phyloP scores from a whole-genome alignment of 2,113 vertebrate species.

The Sardina pilchardus region DNA sequence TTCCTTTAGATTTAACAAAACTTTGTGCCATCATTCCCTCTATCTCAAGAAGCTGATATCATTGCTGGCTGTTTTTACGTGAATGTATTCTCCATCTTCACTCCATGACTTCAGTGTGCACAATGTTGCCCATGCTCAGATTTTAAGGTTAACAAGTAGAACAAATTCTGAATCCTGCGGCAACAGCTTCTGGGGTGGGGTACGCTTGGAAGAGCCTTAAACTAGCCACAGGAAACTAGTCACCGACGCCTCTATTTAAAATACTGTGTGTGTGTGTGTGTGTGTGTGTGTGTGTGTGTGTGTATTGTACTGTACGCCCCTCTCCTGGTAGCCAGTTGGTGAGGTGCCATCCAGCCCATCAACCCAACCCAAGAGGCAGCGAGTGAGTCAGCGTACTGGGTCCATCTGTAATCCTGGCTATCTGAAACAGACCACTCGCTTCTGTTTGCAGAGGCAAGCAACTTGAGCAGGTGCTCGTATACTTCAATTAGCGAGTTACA shows the following conservation, averaged over 20 bases:
- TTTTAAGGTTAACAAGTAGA: background rate
- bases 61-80: background rate
- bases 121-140: too few relatives aligned
- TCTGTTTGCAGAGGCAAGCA: background rate
- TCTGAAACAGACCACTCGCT: background rate
- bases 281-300: conserved; percentile 26
- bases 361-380: background rate
- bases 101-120: background rate
- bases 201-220: background rate
- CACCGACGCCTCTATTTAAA: background rate
- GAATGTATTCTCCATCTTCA: background rate
- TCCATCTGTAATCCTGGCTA: background rate
- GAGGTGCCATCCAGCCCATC: background rate
- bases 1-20: background rate
- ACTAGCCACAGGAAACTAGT: background rate
- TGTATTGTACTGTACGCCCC: background rate
- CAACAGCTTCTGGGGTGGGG: background rate
- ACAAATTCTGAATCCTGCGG: background rate
- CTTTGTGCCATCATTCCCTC: background rate
- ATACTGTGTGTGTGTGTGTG: background rate
- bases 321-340: background rate
- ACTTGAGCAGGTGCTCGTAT: background rate
- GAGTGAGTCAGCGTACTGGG: background rate
- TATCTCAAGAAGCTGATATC: background rate
- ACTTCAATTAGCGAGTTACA: background rate